A percentile compares a stretch with the other conserved stretches of the same genome.
Evolutionary conservation across 2,888 invertebrate species (phyloP).

Genomic region (Macrosiphum euphorbiae): DNA sequence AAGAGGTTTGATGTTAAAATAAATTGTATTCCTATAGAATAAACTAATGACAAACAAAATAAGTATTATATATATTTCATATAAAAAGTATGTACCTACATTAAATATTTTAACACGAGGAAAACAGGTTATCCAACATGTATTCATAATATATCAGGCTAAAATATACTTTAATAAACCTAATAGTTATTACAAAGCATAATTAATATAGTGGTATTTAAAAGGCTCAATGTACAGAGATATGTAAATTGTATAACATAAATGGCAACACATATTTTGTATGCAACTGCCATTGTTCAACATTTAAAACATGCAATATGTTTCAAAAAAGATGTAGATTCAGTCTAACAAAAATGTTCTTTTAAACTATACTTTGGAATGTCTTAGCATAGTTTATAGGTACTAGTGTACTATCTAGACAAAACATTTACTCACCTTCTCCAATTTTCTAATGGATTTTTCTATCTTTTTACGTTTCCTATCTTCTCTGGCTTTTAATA

Average conservation of each 20-base stretch:
- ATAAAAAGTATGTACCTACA: background rate
- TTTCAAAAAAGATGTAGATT: background rate
- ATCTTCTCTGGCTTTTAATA: constrained; percentile 85
- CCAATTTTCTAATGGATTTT: constrained; percentile 84
- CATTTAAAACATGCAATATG: background rate
- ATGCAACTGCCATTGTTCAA: background rate
- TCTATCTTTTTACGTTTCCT: constrained; percentile 86
- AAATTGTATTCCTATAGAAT: background rate
- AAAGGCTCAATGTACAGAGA: background rate
- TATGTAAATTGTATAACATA: background rate
- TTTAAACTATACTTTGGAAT: background rate
- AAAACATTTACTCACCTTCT: constrained; percentile 43
- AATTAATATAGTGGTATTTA: background rate
- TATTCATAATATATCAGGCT: background rate
- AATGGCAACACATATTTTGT: background rate
- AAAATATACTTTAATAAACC: background rate
- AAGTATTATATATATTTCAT: background rate
- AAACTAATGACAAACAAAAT: background rate
- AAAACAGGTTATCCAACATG: background rate
- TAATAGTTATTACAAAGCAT: no score
- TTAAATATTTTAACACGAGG: background rate
- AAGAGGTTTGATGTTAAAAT: background rate
- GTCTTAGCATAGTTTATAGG: background rate
- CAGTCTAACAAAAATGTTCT: background rate
- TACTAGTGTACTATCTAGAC: background rate